These are phyloP conservation scores for Drosophila repletoides DNA, from an alignment of 1,140 invertebrate species.

Conservation along the genomic window DNA sequence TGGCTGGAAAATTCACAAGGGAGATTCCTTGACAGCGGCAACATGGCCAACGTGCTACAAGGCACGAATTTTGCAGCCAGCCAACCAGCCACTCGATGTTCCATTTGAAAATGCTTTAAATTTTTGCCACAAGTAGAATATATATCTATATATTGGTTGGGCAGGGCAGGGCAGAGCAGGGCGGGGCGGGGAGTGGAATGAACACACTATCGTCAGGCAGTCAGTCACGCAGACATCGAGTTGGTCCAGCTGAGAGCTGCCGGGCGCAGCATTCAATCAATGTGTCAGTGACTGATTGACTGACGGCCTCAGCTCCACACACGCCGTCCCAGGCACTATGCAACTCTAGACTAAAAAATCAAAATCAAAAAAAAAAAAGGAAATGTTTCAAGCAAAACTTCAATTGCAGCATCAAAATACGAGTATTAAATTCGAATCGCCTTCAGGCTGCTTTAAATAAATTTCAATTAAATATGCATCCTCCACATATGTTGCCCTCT, in stretches of 20 bases:
- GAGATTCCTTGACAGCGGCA: conserved; percentile 44
- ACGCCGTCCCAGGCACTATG: background rate
- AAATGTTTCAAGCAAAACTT: background rate
- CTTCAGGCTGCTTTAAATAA: conserved; percentile 4
- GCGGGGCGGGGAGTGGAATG: background rate
- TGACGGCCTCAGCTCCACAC: conserved; percentile 13
- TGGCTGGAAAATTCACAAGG: conserved; percentile 63
- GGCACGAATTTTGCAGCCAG: conserved; percentile 9
- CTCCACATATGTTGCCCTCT: conserved; percentile 17
- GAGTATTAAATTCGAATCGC: conserved; percentile 1
- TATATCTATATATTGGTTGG: background rate
- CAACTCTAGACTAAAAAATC: background rate
- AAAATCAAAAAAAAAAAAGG: background rate
- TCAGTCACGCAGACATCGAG: conserved; percentile 6
- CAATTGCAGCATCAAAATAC: conserved; percentile 1
- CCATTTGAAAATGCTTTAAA: conserved; percentile 55
- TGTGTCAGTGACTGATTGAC: conserved; percentile 41
- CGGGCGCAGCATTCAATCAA: conserved; percentile 38
- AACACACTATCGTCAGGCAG: no score
- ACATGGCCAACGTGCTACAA: conserved; percentile 41
- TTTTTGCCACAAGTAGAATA: conserved; percentile 41
- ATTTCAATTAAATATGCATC: conserved; percentile 3
- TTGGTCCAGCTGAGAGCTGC: conserved; percentile 16
- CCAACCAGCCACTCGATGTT: conserved; percentile 8
- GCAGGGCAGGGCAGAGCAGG: background rate